These are phyloP conservation scores for Therioaphis trifolii DNA, from an alignment of 2,888 invertebrate genomes.

Conservation along the genomic window DNA sequence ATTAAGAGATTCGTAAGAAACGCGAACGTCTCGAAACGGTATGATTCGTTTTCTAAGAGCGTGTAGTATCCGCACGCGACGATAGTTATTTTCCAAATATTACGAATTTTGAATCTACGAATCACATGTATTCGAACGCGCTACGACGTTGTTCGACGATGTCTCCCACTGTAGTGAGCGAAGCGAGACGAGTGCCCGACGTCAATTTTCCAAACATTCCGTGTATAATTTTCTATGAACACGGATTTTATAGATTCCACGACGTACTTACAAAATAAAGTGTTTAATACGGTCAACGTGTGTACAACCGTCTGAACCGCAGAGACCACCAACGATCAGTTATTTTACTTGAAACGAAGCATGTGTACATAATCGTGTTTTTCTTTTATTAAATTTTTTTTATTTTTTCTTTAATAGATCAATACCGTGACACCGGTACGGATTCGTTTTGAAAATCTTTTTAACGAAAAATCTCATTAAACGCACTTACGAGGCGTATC, in stretches of 20 bases:
- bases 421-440: neutral
- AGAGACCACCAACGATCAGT: conserved; percentile 51
- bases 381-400: neutral
- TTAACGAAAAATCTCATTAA: neutral
- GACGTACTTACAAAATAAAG: neutral
- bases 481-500: conserved; percentile 12
- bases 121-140: too few species aligned
- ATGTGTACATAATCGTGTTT: conserved; percentile 7
- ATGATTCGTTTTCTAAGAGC: too few species aligned
- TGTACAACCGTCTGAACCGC: neutral
- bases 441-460: neutral
- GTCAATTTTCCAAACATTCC: neutral
- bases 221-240: neutral
- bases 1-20: too few species aligned
- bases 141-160: too few species aligned
- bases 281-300: neutral
- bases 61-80: too few species aligned
- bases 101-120: too few species aligned
- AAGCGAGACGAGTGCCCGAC: neutral
- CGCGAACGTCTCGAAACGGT: too few species aligned
- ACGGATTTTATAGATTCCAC: neutral
- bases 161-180: too few species aligned
- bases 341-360: conserved; percentile 16
- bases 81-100: too few species aligned
- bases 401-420: conserved; percentile 7